These are phyloP conservation scores for Calameuta filiformis DNA, from an alignment of 2,888 invertebrate genomes.

Conservation along the genomic window DNA sequence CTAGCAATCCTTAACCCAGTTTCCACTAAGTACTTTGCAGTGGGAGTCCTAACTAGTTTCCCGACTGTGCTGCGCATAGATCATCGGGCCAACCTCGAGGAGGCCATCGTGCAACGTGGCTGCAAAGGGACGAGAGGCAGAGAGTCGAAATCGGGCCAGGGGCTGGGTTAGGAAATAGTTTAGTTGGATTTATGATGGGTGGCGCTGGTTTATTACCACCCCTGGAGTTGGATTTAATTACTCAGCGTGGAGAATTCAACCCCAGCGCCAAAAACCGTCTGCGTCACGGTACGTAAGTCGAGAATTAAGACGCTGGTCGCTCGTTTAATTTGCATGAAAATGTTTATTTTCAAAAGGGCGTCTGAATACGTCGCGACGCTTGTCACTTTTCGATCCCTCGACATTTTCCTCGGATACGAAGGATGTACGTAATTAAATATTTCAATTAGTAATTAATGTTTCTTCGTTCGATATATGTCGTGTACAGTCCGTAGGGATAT, in stretches of 20 bases:
- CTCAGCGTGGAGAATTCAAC: slow-evolving; percentile 20
- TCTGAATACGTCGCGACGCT: background rate
- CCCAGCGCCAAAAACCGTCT: slow-evolving; percentile 5
- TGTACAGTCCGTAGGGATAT: background rate
- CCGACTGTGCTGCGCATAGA: slow-evolving; percentile 2
- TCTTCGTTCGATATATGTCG: background rate
- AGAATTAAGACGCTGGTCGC: slow-evolving; percentile 8
- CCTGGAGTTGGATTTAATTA: slow-evolving; percentile 36
- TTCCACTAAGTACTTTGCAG: background rate
- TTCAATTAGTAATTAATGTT: background rate
- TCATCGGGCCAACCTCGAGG: background rate
- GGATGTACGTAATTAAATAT: background rate
- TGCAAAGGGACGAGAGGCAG: background rate
- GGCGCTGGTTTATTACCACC: slow-evolving; percentile 30
- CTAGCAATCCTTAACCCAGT: background rate
- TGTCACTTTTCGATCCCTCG: background rate
- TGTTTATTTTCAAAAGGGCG: background rate
- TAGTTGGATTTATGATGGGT: slow-evolving; percentile 31
- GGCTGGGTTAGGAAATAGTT: slow-evolving; percentile 29
- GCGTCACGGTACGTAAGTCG: slow-evolving; percentile 5
- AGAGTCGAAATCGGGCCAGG: background rate
- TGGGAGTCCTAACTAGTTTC: background rate
- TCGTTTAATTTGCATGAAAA: slow-evolving; percentile 3
- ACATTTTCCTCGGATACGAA: background rate
- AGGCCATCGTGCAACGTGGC: background rate